Percentiles rank a stretch among this genome's conserved stretches.
These are phyloP conservation scores for Catagonus wagneri DNA, from an alignment of 2,113 vertebrate genomes.

Conservation along the genomic window DNA sequence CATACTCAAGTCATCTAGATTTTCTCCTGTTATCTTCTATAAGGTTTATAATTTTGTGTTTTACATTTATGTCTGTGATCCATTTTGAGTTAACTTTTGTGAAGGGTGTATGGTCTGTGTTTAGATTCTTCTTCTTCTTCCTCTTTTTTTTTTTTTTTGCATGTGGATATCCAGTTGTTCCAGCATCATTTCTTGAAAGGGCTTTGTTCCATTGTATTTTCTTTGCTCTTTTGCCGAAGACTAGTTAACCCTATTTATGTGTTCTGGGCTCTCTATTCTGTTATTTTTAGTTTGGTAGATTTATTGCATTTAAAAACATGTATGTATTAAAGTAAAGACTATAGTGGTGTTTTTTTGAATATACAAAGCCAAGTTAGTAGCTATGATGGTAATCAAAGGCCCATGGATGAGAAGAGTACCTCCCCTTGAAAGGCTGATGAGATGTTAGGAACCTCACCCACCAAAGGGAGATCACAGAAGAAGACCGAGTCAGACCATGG, in stretches of 20 bases:
- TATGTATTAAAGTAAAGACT: constrained; percentile 6
- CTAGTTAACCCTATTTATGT: not conserved
- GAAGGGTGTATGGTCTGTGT: not conserved
- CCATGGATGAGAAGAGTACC: not conserved
- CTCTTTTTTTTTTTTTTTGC: not conserved
- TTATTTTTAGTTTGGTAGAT: constrained; percentile 17
- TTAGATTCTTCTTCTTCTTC: not conserved
- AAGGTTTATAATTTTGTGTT: no score
- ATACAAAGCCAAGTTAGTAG: not conserved
- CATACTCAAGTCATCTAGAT: no score
- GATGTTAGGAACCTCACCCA: not conserved
- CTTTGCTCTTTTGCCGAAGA: not conserved
- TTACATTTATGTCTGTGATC: no score
- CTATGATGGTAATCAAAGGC: not conserved
- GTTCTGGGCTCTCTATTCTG: not conserved
- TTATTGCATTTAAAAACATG: not conserved
- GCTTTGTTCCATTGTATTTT: not conserved
- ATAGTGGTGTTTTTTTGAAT: no score
- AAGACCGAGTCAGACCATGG: not conserved
- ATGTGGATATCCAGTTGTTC: not conserved
- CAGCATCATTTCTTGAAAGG: not conserved
- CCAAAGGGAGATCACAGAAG: not conserved
- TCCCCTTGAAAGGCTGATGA: not conserved
- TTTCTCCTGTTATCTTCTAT: no score
- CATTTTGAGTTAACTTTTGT: not conserved